Conservation (phyloP, 2,888 invertebrate species). For the Vanessa cardui region DNA sequence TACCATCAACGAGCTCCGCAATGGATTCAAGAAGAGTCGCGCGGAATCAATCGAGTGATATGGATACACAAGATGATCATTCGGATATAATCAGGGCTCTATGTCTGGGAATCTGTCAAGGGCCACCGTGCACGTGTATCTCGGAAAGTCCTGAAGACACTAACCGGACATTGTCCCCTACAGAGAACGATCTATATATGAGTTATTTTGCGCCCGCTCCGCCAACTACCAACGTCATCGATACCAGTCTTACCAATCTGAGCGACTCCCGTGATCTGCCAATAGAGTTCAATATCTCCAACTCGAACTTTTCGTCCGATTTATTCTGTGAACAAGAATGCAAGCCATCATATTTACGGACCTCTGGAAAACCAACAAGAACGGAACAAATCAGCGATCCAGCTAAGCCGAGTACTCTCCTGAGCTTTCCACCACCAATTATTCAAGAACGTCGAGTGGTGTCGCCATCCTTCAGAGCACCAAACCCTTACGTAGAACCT, state of each 20-base stretch:
- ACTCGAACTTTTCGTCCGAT: background rate
- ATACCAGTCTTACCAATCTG: background rate
- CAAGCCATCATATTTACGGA: too few relatives aligned
- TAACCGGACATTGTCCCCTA: background rate
- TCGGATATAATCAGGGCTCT: background rate
- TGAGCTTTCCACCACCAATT: background rate
- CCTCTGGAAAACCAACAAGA: too few relatives aligned
- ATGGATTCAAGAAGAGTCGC: background rate
- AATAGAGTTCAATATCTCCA: background rate
- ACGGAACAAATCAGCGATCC: background rate
- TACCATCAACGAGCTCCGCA: background rate
- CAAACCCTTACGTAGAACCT: background rate
- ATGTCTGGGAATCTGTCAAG: background rate
- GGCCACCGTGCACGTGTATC: background rate
- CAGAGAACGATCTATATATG: conserved; percentile 1
- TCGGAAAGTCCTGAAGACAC: background rate
- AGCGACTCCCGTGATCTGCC: background rate
- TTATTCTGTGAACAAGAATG: background rate
- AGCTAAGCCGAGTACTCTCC: background rate
- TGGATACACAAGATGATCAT: too few relatives aligned
- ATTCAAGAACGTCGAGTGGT: background rate
- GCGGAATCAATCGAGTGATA: background rate
- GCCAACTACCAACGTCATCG: background rate
- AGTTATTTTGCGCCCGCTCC: background rate
- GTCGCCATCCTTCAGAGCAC: background rate